Evolutionary conservation across 2,888 invertebrate species (phyloP).

Genomic region (Notodonta dromedarius): DNA sequence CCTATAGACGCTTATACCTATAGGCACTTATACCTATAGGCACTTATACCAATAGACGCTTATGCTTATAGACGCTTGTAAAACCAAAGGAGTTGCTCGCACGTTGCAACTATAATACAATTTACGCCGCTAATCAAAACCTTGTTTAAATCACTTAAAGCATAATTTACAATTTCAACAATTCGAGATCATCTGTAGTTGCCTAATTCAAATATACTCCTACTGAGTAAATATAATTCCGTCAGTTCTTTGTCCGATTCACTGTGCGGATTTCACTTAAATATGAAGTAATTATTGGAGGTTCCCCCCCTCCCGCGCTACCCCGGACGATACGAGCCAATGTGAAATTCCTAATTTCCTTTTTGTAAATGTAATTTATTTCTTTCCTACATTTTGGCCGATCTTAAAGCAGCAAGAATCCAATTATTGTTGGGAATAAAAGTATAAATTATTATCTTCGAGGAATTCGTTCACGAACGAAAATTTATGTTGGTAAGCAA

Average conservation of each 20-base stretch:
- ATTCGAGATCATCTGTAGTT: no score
- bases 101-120: no score
- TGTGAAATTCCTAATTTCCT: slow-evolving; percentile 8
- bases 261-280: slow-evolving; percentile 1
- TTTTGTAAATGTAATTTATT: slow-evolving; percentile 7
- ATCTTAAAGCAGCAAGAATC: slow-evolving; percentile 5
- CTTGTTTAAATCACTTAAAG: no score
- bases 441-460: not conserved
- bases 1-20: no score
- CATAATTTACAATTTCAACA: no score
- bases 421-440: slow-evolving; percentile 6
- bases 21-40: no score
- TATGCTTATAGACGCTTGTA: no score
- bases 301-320: not conserved
- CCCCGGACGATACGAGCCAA: slow-evolving; percentile 2
- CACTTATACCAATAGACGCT: no score
- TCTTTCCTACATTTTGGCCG: slow-evolving; percentile 1
- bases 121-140: no score
- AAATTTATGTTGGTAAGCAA: no score
- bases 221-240: not conserved
- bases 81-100: no score
- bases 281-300: slow-evolving; percentile 6
- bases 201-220: no score
- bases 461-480: not conserved
- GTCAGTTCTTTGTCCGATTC: slow-evolving; percentile 1